These are phyloP conservation scores for Rhabdophis nuchalis DNA, from an alignment of 2,797 vertebrate genomes.

Conservation along the genomic window DNA sequence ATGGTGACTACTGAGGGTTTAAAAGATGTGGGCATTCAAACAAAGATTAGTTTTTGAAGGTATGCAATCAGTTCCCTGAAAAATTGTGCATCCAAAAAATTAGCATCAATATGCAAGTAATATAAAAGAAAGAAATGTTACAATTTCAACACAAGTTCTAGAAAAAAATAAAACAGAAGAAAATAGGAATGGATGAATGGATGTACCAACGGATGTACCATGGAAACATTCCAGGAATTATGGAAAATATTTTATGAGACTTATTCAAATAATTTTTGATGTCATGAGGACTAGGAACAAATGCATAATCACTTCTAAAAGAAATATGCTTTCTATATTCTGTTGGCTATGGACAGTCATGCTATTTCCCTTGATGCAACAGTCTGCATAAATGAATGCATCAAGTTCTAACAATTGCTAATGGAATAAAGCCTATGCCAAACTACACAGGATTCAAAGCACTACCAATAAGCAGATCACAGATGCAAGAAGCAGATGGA, in stretches of 20 bases:
- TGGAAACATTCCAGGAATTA: not conserved
- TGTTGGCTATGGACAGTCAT: not conserved
- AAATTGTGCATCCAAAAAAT: not conserved
- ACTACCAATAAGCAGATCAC: not conserved
- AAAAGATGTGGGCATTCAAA: not conserved
- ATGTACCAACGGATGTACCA: no score
- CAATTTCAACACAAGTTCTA: not conserved
- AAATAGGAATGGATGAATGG: not conserved
- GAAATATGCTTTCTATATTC: not conserved
- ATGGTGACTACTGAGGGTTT: not conserved
- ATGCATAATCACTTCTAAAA: not conserved
- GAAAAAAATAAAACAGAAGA: not conserved
- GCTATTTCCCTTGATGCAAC: not conserved
- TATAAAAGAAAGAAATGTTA: not conserved
- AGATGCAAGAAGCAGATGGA: not conserved
- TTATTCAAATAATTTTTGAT: not conserved
- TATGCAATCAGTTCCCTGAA: not conserved
- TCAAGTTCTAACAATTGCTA: not conserved
- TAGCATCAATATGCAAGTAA: not conserved
- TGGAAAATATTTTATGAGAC: not conserved
- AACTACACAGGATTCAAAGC: not conserved
- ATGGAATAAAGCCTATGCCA: not conserved
- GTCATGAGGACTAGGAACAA: not conserved
- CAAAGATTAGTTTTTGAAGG: not conserved
- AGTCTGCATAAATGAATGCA: not conserved